phyloP scores from a whole-genome alignment of 2,888 invertebrate genomes.

The Netelia fuscicornis region DNA sequence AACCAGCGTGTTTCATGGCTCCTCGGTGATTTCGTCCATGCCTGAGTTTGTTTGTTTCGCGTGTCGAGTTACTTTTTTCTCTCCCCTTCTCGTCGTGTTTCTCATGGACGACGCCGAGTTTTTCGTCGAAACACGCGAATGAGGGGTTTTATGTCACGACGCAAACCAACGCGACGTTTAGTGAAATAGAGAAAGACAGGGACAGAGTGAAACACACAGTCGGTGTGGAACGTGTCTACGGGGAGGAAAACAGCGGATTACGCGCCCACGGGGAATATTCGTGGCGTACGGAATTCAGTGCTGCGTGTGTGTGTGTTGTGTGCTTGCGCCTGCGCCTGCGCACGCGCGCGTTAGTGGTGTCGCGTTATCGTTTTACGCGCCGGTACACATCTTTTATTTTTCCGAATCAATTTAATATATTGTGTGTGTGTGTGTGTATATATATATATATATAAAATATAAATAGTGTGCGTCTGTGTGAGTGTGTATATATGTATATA shows the following conservation, averaged over 20 bases:
- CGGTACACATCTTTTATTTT: constrained; percentile 27
- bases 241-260: too few species aligned
- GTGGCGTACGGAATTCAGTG: not conserved
- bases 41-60: constrained; percentile 45
- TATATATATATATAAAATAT: not conserved
- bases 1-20: not conserved
- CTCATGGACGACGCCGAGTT: constrained; percentile 1
- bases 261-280: constrained; percentile 1
- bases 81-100: not conserved
- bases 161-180: too few species aligned
- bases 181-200: not conserved
- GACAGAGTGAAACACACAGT: not conserved
- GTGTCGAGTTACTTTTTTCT: constrained; percentile 45
- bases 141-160: not conserved
- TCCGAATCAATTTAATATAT: not conserved
- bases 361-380: constrained; percentile 18
- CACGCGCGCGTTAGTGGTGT: not conserved
- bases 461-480: not conserved
- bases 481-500: not conserved
- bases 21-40: constrained; percentile 23
- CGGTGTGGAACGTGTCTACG: not conserved
- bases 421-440: not conserved
- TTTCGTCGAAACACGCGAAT: not conserved
- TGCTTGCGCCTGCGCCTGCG: too few species aligned
- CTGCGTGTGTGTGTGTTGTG: not conserved